Percentiles rank a stretch among this genome's conserved stretches.
Conservation (phyloP, 1,140 invertebrate species). For the Cecropterus lyciades region DNA sequence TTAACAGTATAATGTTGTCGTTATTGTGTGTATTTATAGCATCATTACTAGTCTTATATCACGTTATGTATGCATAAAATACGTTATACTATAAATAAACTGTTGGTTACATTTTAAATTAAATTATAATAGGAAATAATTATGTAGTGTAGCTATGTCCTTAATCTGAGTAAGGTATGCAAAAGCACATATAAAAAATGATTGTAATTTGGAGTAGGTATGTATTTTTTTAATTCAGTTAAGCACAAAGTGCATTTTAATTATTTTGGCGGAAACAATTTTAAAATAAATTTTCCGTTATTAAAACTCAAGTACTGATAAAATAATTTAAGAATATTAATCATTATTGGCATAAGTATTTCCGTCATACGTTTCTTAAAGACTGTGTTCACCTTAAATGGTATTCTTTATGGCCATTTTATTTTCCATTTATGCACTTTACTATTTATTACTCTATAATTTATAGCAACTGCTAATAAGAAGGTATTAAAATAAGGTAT, state of each 20-base stretch:
- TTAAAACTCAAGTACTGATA: no score
- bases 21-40: slow-evolving; percentile 11
- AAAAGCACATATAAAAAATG: no score
- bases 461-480: slow-evolving; percentile 4
- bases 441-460: slow-evolving; percentile 15
- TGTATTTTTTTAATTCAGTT: no score
- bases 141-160: no score
- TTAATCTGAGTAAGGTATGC: no score
- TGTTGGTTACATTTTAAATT: no score
- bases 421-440: slow-evolving; percentile 3
- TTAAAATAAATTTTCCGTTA: no score
- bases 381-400: background rate
- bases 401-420: slow-evolving; percentile 13
- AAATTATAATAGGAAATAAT: no score
- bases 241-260: no score
- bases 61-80: background rate
- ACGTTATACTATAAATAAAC: no score
- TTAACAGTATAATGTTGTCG: slow-evolving; percentile 27
- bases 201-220: no score
- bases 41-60: slow-evolving; percentile 7
- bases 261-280: no score
- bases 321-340: background rate
- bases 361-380: slow-evolving; percentile 7
- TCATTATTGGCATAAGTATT: background rate
- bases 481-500: slow-evolving; percentile 4